These are phyloP conservation scores for Potamarius usumacintae DNA, from an alignment of 2,113 vertebrate species.

Conservation along the genomic window DNA sequence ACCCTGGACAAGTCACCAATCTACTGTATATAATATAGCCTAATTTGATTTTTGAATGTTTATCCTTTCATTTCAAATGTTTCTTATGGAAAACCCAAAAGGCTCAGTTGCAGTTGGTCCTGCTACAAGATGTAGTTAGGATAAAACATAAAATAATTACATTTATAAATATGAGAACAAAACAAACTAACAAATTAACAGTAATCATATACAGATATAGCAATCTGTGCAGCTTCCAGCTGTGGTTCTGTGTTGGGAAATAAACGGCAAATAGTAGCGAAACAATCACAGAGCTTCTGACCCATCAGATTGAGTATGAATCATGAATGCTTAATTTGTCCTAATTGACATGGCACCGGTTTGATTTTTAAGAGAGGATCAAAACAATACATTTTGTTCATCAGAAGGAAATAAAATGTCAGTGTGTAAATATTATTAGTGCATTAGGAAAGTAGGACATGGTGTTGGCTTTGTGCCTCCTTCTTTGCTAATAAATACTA, in stretches of 20 bases:
- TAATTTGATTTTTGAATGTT: not conserved
- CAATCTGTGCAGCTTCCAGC: not conserved
- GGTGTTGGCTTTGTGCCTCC: not conserved
- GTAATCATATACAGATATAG: not conserved
- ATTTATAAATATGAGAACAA: conserved; percentile 14
- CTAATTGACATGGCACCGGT: not conserved
- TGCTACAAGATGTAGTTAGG: conserved; percentile 3
- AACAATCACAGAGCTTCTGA: not conserved
- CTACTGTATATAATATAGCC: not conserved
- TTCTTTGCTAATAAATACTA: not conserved
- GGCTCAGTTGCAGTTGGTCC: not conserved
- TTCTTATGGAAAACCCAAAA: not conserved
- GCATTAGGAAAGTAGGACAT: not conserved
- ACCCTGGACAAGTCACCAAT: too few species aligned
- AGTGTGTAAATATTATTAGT: not conserved
- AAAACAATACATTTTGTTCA: not conserved
- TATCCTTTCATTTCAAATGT: not conserved
- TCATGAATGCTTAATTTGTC: not conserved
- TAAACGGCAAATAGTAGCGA: not conserved
- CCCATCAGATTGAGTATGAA: not conserved
- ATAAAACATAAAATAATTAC: not conserved
- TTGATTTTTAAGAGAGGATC: not conserved
- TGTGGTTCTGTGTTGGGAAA: not conserved
- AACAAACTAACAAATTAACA: not conserved
- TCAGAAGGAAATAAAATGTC: not conserved